phyloP scores from a whole-genome alignment of 2,113 vertebrate genomes.

The Oceanites oceanicus region DNA sequence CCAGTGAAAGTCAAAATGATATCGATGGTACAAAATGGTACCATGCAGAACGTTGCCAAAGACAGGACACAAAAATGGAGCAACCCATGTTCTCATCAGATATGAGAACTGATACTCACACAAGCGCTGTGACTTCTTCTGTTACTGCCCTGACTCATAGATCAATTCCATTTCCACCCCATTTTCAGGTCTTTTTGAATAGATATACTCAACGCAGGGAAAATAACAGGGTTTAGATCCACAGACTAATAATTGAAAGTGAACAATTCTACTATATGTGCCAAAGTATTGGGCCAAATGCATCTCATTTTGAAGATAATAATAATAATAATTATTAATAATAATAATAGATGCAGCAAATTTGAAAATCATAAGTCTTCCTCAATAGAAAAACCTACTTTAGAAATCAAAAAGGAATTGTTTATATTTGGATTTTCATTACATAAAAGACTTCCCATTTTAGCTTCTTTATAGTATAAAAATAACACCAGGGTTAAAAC shows the following conservation, averaged over 20 bases:
- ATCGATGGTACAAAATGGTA: rapidly evolving
- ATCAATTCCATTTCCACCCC: neutral
- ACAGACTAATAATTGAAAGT: neutral
- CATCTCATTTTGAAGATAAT: neutral
- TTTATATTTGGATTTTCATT: neutral
- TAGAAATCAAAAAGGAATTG: neutral
- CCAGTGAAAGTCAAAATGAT: rapidly evolving
- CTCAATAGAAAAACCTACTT: neutral
- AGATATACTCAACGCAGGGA: neutral
- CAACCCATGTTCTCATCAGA: neutral
- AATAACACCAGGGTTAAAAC: neutral
- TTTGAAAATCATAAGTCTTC: neutral
- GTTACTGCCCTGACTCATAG: neutral
- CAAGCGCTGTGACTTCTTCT: neutral
- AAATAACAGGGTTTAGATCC: neutral
- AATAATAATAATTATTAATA: neutral
- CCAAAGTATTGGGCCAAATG: neutral
- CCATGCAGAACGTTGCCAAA: rapidly evolving
- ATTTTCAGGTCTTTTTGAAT: neutral
- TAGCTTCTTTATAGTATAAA: neutral
- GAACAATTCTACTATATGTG: neutral
- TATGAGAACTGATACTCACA: neutral
- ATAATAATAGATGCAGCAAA: neutral
- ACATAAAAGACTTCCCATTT: neutral
- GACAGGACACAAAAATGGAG: neutral